Evolutionary conservation across 2,888 invertebrate species (phyloP).

Genomic region (Tetranychus truncatus): DNA sequence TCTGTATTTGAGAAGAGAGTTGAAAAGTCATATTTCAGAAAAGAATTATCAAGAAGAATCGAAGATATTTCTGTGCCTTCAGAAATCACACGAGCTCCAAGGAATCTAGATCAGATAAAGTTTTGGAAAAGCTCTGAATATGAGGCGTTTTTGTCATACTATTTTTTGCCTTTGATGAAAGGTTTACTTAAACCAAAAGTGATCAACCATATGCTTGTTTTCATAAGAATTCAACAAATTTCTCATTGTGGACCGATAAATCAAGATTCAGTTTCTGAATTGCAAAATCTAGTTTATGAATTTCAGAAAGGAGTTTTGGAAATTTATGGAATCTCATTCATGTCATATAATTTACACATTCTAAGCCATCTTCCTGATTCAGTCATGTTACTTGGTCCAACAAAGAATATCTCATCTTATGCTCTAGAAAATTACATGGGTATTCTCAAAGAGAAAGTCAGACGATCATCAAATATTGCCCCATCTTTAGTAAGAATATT

Average conservation of each 20-base stretch:
- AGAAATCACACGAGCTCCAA: not conserved
- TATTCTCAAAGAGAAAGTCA: not conserved
- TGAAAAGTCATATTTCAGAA: not conserved
- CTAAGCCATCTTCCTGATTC: not conserved
- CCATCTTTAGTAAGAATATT: not conserved
- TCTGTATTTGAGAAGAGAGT: not conserved
- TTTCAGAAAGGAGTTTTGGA: not conserved
- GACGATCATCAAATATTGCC: not conserved
- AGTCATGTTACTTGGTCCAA: not conserved
- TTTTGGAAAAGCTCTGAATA: conserved; percentile 1
- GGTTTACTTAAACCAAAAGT: not conserved
- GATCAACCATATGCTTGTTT: not conserved
- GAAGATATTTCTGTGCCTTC: not conserved
- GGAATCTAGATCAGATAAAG: not conserved
- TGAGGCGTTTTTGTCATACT: not conserved
- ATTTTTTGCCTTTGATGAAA: not conserved
- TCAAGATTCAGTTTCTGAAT: not conserved
- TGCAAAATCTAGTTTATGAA: not conserved
- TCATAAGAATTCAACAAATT: not conserved
- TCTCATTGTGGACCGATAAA: not conserved
- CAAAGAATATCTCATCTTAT: not conserved
- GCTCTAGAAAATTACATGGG: conserved; percentile 4
- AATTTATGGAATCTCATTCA: not conserved
- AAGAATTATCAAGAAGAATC: not conserved
- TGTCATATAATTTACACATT: conserved; percentile 5